Evolutionary conservation across 2,797 vertebrate species (phyloP).

Genomic region (Galaxias olidus): DNA sequence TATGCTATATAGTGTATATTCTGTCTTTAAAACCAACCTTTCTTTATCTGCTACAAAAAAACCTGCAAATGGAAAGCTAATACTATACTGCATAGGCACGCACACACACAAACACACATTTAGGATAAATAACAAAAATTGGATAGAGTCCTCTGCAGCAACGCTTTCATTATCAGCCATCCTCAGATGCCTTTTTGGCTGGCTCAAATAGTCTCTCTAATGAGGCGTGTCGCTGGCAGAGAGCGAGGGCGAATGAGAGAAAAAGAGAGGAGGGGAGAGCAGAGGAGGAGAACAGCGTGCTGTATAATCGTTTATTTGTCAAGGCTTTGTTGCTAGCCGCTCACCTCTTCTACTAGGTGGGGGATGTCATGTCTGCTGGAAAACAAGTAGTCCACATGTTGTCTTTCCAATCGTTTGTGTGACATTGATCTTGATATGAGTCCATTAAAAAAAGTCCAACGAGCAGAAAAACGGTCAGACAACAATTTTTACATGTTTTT

Average conservation of each 20-base stretch:
- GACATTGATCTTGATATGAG: background rate
- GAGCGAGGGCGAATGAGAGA: slow-evolving; percentile 41
- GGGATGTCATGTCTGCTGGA: background rate
- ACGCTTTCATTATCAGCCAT: slow-evolving; percentile 40
- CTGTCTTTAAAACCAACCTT: too few relatives aligned
- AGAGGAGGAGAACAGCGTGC: background rate
- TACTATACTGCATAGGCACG: too few relatives aligned
- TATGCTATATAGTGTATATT: too few relatives aligned
- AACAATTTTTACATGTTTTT: background rate
- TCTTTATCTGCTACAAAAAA: too few relatives aligned
- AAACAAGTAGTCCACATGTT: too few relatives aligned
- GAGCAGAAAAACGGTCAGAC: background rate
- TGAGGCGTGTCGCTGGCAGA: slow-evolving; percentile 56
- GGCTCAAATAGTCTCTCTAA: slow-evolving; percentile 48
- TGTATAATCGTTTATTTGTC: slow-evolving; percentile 21
- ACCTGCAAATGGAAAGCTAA: too few relatives aligned
- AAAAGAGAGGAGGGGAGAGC: slow-evolving; percentile 31
- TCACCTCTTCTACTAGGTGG: slow-evolving; percentile 19
- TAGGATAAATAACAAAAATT: slow-evolving; percentile 26
- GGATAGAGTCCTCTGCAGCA: slow-evolving; percentile 34
- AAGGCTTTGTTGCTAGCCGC: slow-evolving; percentile 37
- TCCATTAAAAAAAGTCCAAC: background rate
- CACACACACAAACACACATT: background rate
- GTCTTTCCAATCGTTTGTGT: background rate
- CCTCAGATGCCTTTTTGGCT: slow-evolving; percentile 43